A percentile compares a stretch with the other conserved stretches of the same genome.
Conservation (phyloP, 2,888 invertebrate species). For the Heliconius sara region DNA sequence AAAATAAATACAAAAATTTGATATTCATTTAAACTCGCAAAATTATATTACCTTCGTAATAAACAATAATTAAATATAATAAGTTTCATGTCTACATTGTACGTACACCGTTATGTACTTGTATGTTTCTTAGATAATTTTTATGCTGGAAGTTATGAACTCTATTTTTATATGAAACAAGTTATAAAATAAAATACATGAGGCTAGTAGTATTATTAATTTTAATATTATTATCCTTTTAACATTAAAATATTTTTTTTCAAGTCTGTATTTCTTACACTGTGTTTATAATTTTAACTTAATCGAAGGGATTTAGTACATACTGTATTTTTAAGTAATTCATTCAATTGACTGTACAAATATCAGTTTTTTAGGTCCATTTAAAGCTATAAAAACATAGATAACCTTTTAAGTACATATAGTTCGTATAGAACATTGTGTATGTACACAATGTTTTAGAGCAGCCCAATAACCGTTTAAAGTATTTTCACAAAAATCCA, state of each 20-base stretch:
- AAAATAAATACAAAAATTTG: neutral
- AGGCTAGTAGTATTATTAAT: too few relatives aligned
- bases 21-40: neutral
- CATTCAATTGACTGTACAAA: too few relatives aligned
- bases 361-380: too few relatives aligned
- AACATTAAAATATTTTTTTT: too few relatives aligned
- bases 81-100: neutral
- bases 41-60: neutral
- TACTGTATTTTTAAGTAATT: too few relatives aligned
- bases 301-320: too few relatives aligned
- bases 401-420: too few relatives aligned
- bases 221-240: too few relatives aligned
- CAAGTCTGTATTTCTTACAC: too few relatives aligned
- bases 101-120: neutral
- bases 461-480: constrained; percentile 7
- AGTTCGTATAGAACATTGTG: neutral
- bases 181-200: too few relatives aligned
- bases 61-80: constrained; percentile 4
- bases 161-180: neutral
- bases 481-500: constrained; percentile 30
- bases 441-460: constrained; percentile 2
- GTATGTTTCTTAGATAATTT: neutral
- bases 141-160: neutral
- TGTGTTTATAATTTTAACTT: too few relatives aligned
- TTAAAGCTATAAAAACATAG: too few relatives aligned